These are phyloP conservation scores for Larimichthys crocea DNA, from an alignment of 2,113 vertebrate genomes.

Conservation along the genomic window DNA sequence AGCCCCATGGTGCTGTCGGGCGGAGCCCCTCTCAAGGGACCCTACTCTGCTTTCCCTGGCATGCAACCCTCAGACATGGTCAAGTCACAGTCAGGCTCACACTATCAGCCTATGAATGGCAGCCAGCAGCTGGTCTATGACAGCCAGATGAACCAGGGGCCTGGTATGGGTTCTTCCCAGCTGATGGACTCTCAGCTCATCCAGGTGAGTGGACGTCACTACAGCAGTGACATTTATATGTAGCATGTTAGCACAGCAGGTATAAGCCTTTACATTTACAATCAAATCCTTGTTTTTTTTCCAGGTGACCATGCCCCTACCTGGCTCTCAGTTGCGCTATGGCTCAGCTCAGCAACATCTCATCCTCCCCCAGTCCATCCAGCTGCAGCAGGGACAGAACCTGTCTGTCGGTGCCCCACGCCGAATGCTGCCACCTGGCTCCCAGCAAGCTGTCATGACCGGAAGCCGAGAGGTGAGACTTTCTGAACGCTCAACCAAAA, in stretches of 20 bases:
- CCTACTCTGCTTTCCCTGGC: slow-evolving; percentile 94
- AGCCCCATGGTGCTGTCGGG: slow-evolving; percentile 96
- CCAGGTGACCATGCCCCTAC: slow-evolving; percentile 96
- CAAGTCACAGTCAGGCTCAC: slow-evolving; percentile 93
- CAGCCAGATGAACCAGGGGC: slow-evolving; percentile 90
- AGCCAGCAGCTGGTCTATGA: slow-evolving; percentile 96
- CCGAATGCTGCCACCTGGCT: slow-evolving; percentile 92
- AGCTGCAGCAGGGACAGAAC: slow-evolving; percentile 96
- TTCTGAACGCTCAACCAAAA: background rate
- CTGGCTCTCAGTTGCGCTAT: slow-evolving; percentile 96
- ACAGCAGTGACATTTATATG: background rate
- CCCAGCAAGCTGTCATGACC: slow-evolving; percentile 90
- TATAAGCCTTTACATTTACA: background rate
- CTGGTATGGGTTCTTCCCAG: slow-evolving; percentile 94
- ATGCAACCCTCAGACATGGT: slow-evolving; percentile 98
- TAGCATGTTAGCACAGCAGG: background rate
- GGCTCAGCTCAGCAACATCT: slow-evolving; percentile 97
- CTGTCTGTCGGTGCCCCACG: slow-evolving; percentile 93
- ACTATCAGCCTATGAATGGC: slow-evolving; percentile 96
- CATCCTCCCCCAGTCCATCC: slow-evolving; percentile 96
- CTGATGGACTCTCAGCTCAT: slow-evolving; percentile 98
- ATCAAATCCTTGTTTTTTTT: background rate
- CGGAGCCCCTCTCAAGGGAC: slow-evolving; percentile 92
- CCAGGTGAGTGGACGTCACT: slow-evolving; percentile 84
- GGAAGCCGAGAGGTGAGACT: slow-evolving; percentile 91